A percentile compares a stretch with the other conserved stretches of the same genome.
phyloP scores from a whole-genome alignment of 2,888 invertebrate genomes.

The Tanytarsus gracilentus region DNA sequence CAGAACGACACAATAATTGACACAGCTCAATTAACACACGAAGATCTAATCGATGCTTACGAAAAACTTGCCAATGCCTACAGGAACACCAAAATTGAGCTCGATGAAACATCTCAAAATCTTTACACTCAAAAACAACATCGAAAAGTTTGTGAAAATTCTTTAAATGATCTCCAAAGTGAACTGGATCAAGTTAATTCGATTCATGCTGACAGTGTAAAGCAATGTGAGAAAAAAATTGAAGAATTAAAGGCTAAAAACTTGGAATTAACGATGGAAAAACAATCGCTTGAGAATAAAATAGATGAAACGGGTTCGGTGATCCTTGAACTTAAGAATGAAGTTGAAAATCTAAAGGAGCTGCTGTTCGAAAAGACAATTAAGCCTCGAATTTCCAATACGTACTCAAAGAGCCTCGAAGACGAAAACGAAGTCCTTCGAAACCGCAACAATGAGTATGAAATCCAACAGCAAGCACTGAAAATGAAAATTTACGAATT shows the following conservation, averaged over 20 bases:
- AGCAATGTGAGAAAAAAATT: background rate
- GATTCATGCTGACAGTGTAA: background rate
- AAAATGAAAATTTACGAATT: background rate
- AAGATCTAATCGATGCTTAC: too few relatives aligned
- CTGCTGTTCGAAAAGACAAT: background rate
- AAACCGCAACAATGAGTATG: background rate
- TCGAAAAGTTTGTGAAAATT: background rate
- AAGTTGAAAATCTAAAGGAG: background rate
- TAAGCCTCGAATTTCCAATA: background rate
- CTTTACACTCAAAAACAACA: constrained; percentile 19
- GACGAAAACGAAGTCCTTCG: background rate
- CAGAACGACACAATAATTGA: too few relatives aligned
- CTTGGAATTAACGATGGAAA: background rate
- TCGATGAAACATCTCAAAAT: too few relatives aligned
- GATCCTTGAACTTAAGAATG: constrained; percentile 5
- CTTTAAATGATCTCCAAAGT: constrained; percentile 15
- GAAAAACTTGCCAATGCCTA: too few relatives aligned
- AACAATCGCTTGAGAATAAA: background rate
- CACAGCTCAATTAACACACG: too few relatives aligned
- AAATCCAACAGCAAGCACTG: background rate
- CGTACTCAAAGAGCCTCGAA: background rate
- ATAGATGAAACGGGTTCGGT: constrained; percentile 10
- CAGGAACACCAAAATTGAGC: too few relatives aligned
- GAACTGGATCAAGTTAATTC: background rate
- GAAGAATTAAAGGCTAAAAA: constrained; percentile 30